Conservation (phyloP, 1,140 invertebrate species). For the Saccostrea echinata region DNA sequence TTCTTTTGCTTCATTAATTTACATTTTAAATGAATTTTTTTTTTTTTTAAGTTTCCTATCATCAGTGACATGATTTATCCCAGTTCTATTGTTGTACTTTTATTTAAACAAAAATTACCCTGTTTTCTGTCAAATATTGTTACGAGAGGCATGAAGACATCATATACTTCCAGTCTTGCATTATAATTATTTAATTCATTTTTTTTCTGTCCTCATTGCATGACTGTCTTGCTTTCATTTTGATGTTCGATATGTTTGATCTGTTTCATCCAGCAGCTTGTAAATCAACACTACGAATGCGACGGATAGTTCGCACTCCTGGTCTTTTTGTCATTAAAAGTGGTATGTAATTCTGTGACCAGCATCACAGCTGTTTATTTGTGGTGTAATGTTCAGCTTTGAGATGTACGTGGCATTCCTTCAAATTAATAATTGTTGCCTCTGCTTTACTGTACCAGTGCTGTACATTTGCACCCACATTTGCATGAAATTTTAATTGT, state of each 20-base stretch:
- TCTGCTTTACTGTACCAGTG: background rate
- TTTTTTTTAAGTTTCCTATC: background rate
- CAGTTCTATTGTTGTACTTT: background rate
- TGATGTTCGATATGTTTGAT: conserved; percentile 19
- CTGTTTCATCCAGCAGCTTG: conserved; percentile 8
- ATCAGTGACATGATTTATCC: background rate
- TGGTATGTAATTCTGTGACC: conserved; percentile 20
- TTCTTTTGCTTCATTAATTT: background rate
- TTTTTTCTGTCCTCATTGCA: background rate
- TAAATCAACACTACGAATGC: conserved; percentile 30
- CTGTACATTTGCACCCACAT: background rate
- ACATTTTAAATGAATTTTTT: background rate
- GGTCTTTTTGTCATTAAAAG: conserved; percentile 42
- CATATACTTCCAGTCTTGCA: background rate
- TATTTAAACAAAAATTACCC: background rate
- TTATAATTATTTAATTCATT: background rate
- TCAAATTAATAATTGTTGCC: background rate
- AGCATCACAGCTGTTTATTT: background rate
- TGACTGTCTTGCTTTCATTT: conserved; percentile 26
- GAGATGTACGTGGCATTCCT: background rate
- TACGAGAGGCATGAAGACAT: background rate
- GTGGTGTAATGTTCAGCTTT: background rate
- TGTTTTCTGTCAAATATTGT: background rate
- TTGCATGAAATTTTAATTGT: background rate
- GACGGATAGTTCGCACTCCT: conserved; percentile 4